phyloP scores from a whole-genome alignment of 2,797 vertebrate genomes.

The Choloepus didactylus region DNA sequence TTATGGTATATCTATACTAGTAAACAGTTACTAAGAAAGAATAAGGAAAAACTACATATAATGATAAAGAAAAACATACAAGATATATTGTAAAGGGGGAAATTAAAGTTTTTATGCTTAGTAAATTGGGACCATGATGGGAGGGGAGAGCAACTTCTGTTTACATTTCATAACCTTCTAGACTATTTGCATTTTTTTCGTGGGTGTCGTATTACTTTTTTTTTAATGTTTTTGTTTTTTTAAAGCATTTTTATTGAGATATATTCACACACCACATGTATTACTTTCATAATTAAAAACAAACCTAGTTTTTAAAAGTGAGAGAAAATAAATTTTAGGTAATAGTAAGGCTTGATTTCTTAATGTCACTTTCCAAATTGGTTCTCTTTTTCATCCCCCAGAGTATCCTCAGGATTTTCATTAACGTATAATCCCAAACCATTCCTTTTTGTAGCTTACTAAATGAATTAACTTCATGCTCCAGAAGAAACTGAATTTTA shows the following conservation, averaged over 20 bases:
- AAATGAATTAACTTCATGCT: constrained; percentile 17
- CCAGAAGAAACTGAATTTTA: constrained; percentile 51
- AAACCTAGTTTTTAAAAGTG: neutral
- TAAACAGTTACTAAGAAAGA: constrained; percentile 15
- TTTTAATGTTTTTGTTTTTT: no score
- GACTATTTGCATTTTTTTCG: neutral
- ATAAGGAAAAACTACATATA: neutral
- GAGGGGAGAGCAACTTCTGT: neutral
- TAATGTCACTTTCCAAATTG: constrained; percentile 61
- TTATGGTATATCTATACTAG: neutral
- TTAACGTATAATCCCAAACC: constrained; percentile 36
- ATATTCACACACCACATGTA: no score
- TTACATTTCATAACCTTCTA: constrained; percentile 10
- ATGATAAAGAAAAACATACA: neutral
- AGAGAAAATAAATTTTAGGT: neutral
- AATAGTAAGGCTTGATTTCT: constrained; percentile 58
- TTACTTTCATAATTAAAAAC: constrained; percentile 43
- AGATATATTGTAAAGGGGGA: neutral
- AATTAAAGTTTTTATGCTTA: neutral
- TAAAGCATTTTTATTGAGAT: neutral
- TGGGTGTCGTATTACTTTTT: neutral
- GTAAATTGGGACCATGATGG: neutral
- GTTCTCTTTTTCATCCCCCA: constrained; percentile 10
- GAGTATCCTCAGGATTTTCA: constrained; percentile 14
- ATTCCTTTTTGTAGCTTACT: constrained; percentile 43